A percentile compares a stretch with the other conserved stretches of the same genome.
Conservation (phyloP, 2,888 invertebrate genomes). For the Dromius quadrimaculatus region DNA sequence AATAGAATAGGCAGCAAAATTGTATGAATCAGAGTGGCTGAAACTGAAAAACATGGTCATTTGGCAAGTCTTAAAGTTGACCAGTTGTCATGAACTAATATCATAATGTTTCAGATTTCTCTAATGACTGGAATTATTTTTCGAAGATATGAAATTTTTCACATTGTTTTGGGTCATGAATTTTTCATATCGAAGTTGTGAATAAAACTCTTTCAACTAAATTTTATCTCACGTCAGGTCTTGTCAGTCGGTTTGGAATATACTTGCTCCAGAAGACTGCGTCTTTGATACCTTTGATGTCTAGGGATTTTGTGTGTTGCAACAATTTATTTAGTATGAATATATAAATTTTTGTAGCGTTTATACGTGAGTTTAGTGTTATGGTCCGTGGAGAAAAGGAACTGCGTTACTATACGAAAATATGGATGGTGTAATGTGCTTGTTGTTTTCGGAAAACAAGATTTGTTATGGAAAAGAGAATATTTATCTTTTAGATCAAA, state of each 20-base stretch:
- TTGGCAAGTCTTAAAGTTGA: too few relatives aligned
- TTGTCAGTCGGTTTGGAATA: not conserved
- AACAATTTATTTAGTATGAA: constrained; percentile 43
- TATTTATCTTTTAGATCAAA: not conserved
- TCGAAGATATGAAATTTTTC: too few relatives aligned
- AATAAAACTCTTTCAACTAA: constrained; percentile 14
- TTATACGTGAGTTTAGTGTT: constrained; percentile 26
- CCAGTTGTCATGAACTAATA: too few relatives aligned
- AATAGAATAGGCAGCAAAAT: too few relatives aligned
- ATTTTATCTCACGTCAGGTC: not conserved
- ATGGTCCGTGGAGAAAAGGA: constrained; percentile 6
- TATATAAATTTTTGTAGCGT: constrained; percentile 39
- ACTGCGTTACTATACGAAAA: constrained; percentile 7
- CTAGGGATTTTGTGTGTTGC: constrained; percentile 11
- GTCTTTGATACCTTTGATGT: constrained; percentile 40
- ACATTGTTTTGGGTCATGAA: constrained; percentile 18
- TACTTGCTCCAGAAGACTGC: constrained; percentile 5
- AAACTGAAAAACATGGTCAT: too few relatives aligned
- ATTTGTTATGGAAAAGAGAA: constrained; percentile 4
- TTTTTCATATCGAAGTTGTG: not conserved
- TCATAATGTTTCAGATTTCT: too few relatives aligned
- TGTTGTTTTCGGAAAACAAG: constrained; percentile 23
- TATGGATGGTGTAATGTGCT: constrained; percentile 18
- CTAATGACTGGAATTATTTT: too few relatives aligned
- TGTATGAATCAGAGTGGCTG: too few relatives aligned